Conservation (phyloP, 2,888 invertebrate species). For the Pandemis corylana region DNA sequence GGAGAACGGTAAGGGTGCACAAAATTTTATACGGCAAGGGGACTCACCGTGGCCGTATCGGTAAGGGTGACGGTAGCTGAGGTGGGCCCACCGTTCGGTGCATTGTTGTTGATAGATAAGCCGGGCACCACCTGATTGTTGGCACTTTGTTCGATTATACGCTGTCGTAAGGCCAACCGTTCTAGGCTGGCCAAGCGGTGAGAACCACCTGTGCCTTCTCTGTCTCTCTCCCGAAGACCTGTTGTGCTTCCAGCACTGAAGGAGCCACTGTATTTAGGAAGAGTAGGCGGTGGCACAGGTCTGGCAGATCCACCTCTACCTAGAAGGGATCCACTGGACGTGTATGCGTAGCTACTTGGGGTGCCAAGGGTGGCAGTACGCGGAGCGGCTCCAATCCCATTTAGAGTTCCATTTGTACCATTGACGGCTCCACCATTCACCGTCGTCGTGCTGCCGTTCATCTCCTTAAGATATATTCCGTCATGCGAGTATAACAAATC, state of each 20-base stretch:
- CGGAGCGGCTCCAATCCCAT: slow-evolving; percentile 77
- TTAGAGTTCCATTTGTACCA: slow-evolving; percentile 76
- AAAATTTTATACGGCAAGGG: slow-evolving; percentile 68
- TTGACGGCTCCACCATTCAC: slow-evolving; percentile 81
- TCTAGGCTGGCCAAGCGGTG: slow-evolving; percentile 93
- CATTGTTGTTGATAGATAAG: slow-evolving; percentile 59
- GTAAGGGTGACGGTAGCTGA: slow-evolving; percentile 82
- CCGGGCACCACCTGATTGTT: slow-evolving; percentile 79
- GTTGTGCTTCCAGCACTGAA: slow-evolving; percentile 89
- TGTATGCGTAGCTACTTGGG: slow-evolving; percentile 87
- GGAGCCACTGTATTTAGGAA: slow-evolving; percentile 92
- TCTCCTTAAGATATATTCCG: slow-evolving; percentile 71
- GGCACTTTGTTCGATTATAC: slow-evolving; percentile 89
- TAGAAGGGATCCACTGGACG: slow-evolving; percentile 86
- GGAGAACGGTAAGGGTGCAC: slow-evolving; percentile 79
- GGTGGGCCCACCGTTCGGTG: slow-evolving; percentile 73
- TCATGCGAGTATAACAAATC: slow-evolving; percentile 76
- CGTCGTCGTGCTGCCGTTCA: slow-evolving; percentile 85
- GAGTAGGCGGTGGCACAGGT: slow-evolving; percentile 91
- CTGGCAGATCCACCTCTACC: slow-evolving; percentile 87
- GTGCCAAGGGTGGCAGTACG: slow-evolving; percentile 80
- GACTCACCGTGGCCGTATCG: slow-evolving; percentile 85
- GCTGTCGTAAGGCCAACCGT: slow-evolving; percentile 91
- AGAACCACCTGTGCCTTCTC: slow-evolving; percentile 89
- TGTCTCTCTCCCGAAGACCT: slow-evolving; percentile 86